Evolutionary conservation across 2,888 invertebrate species (phyloP).

Genomic region (Bugulina stolonifera): DNA sequence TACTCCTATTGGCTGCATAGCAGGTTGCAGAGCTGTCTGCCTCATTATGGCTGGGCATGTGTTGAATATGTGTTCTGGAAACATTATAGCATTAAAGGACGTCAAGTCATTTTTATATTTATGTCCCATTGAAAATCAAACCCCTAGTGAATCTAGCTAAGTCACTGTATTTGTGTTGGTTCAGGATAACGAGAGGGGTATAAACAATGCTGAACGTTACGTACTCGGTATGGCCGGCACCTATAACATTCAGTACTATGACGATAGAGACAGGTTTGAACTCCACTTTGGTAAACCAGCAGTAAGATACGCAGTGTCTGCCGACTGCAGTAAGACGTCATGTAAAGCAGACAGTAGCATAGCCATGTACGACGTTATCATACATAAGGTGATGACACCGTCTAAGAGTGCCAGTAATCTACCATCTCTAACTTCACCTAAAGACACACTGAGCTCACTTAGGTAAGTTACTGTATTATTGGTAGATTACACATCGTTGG

Average conservation of each 20-base stretch:
- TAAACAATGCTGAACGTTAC: not conserved
- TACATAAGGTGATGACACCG: conserved; percentile 20
- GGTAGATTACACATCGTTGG: too few species aligned
- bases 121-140: too few species aligned
- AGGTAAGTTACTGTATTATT: too few species aligned
- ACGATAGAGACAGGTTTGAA: conserved; percentile 9
- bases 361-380: conserved; percentile 22
- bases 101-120: too few species aligned
- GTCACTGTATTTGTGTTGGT: too few species aligned
- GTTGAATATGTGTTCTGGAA: too few species aligned
- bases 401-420: conserved; percentile 9
- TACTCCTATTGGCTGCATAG: too few species aligned
- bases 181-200: conserved; percentile 2
- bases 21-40: too few species aligned
- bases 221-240: conserved; percentile 1
- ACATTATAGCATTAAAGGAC: too few species aligned
- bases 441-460: not conserved
- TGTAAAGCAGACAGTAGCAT: not conserved
- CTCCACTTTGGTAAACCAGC: conserved; percentile 18
- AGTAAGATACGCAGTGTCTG: not conserved
- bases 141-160: too few species aligned
- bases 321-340: not conserved
- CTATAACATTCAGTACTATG: conserved; percentile 1
- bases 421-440: not conserved
- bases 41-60: too few species aligned